Percentiles rank a stretch among this genome's conserved stretches.
Conservation (phyloP, 1,140 invertebrate genomes). For the Brachionus rotundiformis region DNA sequence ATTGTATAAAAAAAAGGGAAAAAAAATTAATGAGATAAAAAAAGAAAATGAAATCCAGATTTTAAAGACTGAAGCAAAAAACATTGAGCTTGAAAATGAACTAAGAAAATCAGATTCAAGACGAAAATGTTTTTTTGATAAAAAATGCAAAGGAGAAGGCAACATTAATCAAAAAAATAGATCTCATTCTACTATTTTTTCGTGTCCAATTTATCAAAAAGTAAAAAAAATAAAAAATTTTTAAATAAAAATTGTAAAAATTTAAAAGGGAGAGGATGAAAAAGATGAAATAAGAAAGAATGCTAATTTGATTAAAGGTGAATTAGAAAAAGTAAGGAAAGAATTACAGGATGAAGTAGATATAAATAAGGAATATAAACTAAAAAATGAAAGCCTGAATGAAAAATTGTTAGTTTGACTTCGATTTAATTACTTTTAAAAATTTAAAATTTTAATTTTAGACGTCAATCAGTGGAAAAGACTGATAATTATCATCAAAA, state of each 20-base stretch:
- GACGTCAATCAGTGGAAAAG: background rate
- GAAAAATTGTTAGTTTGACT: too few relatives aligned
- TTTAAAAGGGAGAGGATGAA: background rate
- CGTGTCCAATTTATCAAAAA: background rate
- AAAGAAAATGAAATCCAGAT: background rate
- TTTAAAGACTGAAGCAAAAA: background rate
- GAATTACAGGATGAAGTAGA: background rate
- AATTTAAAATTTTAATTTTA: background rate
- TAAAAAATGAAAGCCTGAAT: too few relatives aligned
- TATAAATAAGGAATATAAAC: too few relatives aligned
- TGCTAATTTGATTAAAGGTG: background rate
- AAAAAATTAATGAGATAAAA: background rate
- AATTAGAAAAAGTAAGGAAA: background rate
- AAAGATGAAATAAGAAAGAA: background rate
- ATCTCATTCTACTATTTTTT: background rate
- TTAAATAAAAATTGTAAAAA: background rate
- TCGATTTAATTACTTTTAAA: too few relatives aligned
- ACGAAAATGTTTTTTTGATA: background rate
- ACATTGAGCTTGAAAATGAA: constrained; percentile 3
- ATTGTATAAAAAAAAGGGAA: background rate
- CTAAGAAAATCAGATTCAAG: background rate
- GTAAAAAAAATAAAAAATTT: background rate
- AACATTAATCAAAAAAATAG: background rate
- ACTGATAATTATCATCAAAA: background rate
- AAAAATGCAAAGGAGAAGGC: background rate